These are phyloP conservation scores for Monochamus saltuarius DNA, from an alignment of 1,140 invertebrate genomes.

Conservation along the genomic window DNA sequence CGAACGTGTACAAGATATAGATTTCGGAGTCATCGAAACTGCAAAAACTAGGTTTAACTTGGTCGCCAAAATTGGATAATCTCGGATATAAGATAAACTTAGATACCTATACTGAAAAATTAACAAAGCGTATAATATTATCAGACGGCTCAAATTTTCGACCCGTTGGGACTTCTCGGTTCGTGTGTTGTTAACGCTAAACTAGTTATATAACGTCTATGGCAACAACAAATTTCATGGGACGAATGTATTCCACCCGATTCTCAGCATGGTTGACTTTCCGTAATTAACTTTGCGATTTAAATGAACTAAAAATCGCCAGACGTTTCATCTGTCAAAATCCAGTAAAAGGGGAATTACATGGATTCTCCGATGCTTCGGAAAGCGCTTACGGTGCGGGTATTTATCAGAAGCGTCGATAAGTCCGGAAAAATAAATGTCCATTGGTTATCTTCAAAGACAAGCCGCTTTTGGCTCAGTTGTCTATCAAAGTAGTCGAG, in stretches of 20 bases:
- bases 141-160: conserved; percentile 49
- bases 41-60: conserved; percentile 28
- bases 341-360: conserved; percentile 21
- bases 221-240: conserved; percentile 11
- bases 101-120: conserved; percentile 27
- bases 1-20: conserved; percentile 24
- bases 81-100: conserved; percentile 13
- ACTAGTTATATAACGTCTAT: conserved; percentile 13
- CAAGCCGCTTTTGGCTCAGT: conserved; percentile 33
- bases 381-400: conserved; percentile 42
- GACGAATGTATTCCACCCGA: conserved; percentile 5
- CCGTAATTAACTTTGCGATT: not conserved
- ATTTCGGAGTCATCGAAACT: conserved; percentile 10
- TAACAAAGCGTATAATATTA: conserved; percentile 46
- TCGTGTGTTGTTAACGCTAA: conserved; percentile 39
- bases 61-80: conserved; percentile 13
- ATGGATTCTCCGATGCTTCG: conserved; percentile 44
- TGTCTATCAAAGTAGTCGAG: conserved; percentile 40
- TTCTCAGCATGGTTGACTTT: conserved; percentile 1
- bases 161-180: conserved; percentile 52
- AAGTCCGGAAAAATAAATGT: conserved; percentile 24
- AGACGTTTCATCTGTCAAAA: not conserved
- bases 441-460: conserved; percentile 38
- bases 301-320: conserved; percentile 8
- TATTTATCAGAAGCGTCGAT: conserved; percentile 30